Base-by-base conservation (phyloP, 1,140 invertebrate species). In the Euborellia annulipes region DNA sequence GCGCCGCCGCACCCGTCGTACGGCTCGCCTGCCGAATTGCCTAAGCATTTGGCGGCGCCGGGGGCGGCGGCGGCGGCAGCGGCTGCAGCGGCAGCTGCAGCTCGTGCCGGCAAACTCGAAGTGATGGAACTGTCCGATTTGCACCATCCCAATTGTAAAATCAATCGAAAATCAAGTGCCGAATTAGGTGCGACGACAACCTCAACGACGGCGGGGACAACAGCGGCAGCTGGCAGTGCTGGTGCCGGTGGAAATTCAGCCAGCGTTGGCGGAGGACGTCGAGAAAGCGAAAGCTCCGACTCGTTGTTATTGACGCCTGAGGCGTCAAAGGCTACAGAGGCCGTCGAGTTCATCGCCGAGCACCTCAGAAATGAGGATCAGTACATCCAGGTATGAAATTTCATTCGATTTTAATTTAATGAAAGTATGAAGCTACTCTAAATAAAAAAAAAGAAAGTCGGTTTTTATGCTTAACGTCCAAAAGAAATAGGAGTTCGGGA, bases 261-360 rank as follows among this genome's bases (percentile, higher is more conserved):
- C 36, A 42, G 72, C 45, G 63, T 75, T 30, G 67, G 63, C 38
- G 64, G 73, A 20, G 78, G 72, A 52, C 68, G 86, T 46, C 69
- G 86, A 48, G 88, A 90, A 58, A 90, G 85, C 34, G 88, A 92
- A 59, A 88, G 84, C 55, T 89, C 86, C 0, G 87, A 93, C 59
- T 87, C 86, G 1, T 72, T 92, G 19, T 71, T 90, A 20, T 69
- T 94, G 11, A 89, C 87, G 20, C 86, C 88, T 0, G 91, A 95
- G 63, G 89, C 92, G 0, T 83, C 80, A 51, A 87, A 93, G 67
- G 92, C 92, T 14, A 94, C 93, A 7, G 91, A 97, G 64, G 92
- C 92, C 2, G 91, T 97, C 1, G 89, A 93, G 60, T 97, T 96
- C 63, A 97, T 98, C 50, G 93, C 93, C 18, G 92, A 97, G 64